Percentiles rank a stretch among this genome's conserved stretches.
These are phyloP conservation scores for Scytalopus superciliaris DNA, from an alignment of 2,113 vertebrate genomes.

Conservation along the genomic window DNA sequence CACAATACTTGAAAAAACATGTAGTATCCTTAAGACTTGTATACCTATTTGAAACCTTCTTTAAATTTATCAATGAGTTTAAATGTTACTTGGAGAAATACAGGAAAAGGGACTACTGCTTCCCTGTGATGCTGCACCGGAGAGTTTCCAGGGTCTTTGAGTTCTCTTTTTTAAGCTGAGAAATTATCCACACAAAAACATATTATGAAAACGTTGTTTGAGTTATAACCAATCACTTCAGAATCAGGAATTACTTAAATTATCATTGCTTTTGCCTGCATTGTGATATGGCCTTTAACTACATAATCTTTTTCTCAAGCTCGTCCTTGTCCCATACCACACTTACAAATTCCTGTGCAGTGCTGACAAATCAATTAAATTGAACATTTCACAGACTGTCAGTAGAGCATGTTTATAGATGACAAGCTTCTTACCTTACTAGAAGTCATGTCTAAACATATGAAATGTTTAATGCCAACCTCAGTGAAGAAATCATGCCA, in stretches of 20 bases:
- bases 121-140: neutral
- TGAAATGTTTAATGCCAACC: neutral
- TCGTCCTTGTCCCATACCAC: accelerated
- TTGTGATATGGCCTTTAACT: neutral
- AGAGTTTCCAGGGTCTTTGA: neutral
- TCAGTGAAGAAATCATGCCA: neutral
- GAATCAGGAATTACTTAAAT: neutral
- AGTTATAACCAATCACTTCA: neutral
- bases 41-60: neutral
- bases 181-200: neutral
- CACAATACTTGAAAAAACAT: neutral
- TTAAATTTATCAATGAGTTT: neutral
- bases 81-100: neutral
- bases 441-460: neutral
- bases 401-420: neutral
- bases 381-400: neutral
- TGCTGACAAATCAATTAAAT: neutral
- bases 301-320: neutral
- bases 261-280: neutral
- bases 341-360: neutral
- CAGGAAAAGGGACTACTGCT: neutral
- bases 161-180: neutral
- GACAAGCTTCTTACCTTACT: neutral
- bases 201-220: neutral
- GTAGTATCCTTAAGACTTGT: neutral